These are phyloP conservation scores for Peromyscus leucopus DNA, from an alignment of 2,113 vertebrate species.

Conservation along the genomic window DNA sequence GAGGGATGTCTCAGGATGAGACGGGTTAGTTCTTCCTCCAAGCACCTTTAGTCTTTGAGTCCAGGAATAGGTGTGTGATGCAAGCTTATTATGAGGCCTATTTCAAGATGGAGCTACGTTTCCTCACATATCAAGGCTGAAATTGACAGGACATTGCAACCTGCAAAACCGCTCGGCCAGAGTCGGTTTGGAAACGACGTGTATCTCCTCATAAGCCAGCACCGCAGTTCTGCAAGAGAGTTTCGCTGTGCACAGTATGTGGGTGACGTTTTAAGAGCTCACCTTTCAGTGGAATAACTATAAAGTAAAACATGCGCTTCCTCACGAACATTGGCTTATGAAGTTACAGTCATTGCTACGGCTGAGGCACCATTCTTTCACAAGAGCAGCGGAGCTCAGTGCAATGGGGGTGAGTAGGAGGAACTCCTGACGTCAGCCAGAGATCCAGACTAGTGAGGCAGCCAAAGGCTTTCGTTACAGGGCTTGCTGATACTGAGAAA, in stretches of 20 bases:
- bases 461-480: not conserved
- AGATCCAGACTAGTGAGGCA: not conserved
- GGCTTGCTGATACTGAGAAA: not conserved
- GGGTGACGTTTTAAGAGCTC: conserved; percentile 56
- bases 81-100: conserved; percentile 70
- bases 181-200: conserved; percentile 62
- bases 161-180: conserved; percentile 55
- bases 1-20: conserved; percentile 73
- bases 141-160: conserved; percentile 63
- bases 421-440: not conserved
- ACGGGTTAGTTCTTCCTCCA: conserved; percentile 68
- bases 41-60: conserved; percentile 75
- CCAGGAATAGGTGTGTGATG: conserved; percentile 66
- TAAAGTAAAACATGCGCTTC: not conserved
- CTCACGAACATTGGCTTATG: not conserved
- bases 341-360: not conserved
- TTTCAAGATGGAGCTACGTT: conserved; percentile 44
- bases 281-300: not conserved
- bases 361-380: not conserved
- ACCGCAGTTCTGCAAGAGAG: conserved; percentile 20
- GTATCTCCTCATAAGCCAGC: conserved; percentile 19
- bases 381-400: not conserved
- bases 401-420: not conserved
- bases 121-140: conserved; percentile 64
- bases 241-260: conserved; percentile 31